phyloP scores from a whole-genome alignment of 2,113 vertebrate genomes.

The Bufo bufo region DNA sequence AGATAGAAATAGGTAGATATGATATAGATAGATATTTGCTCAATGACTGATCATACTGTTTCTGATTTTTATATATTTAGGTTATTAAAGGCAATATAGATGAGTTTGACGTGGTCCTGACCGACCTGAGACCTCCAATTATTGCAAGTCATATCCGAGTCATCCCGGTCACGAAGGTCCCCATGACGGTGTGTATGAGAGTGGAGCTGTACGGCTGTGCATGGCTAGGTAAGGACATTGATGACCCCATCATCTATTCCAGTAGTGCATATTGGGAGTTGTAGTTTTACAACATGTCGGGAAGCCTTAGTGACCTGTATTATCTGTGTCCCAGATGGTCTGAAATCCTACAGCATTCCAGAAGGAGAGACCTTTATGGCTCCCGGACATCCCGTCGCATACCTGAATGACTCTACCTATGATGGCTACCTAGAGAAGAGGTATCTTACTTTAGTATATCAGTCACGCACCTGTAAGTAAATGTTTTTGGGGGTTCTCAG shows the following conservation, averaged over 20 bases:
- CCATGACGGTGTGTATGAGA: slow-evolving; percentile 87
- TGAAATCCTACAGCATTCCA: slow-evolving; percentile 83
- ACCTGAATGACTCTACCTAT: slow-evolving; percentile 89
- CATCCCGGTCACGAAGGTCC: slow-evolving; percentile 79
- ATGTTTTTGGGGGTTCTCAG: too few relatives aligned
- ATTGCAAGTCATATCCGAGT: slow-evolving; percentile 82
- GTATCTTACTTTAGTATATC: slow-evolving; percentile 57
- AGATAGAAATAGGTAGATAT: background rate
- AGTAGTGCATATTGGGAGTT: background rate
- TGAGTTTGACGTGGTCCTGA: slow-evolving; percentile 78
- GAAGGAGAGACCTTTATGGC: slow-evolving; percentile 83
- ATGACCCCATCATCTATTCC: background rate
- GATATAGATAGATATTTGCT: background rate
- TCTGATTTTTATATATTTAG: slow-evolving; percentile 61
- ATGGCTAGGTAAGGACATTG: slow-evolving; percentile 81
- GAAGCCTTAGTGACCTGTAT: background rate
- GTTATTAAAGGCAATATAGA: slow-evolving; percentile 82
- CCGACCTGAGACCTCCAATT: slow-evolving; percentile 84
- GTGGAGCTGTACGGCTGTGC: slow-evolving; percentile 88
- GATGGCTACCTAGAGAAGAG: slow-evolving; percentile 81
- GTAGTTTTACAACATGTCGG: background rate
- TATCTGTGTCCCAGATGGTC: slow-evolving; percentile 75
- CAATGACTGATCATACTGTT: background rate
- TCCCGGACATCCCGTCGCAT: slow-evolving; percentile 75
- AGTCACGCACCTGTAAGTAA: background rate